phyloP scores from a whole-genome alignment of 2,113 vertebrate species.

The Melospiza melodia region DNA sequence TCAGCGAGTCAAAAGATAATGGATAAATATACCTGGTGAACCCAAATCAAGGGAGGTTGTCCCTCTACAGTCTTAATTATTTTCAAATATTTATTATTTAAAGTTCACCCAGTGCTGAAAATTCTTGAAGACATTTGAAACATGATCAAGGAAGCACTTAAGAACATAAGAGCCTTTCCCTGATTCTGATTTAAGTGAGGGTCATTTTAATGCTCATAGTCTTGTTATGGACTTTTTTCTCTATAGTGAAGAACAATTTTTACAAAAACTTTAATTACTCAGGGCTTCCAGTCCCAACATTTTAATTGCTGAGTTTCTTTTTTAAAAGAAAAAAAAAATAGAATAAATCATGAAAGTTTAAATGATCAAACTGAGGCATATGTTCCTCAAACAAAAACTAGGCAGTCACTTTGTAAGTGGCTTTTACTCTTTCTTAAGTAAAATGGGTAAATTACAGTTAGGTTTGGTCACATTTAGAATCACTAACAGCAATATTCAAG shows the following conservation, averaged over 20 bases:
- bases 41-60: constrained; percentile 27
- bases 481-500: constrained; percentile 82
- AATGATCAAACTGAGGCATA: constrained; percentile 49
- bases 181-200: neutral
- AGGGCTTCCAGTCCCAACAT: constrained; percentile 76
- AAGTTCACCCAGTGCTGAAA: neutral
- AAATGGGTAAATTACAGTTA: constrained; percentile 79
- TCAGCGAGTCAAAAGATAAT: neutral
- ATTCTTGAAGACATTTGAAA: neutral
- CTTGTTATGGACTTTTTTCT: neutral
- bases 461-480: constrained; percentile 79
- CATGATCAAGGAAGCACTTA: neutral
- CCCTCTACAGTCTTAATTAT: neutral
- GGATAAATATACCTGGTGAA: neutral
- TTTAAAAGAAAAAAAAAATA: too few species aligned
- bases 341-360: constrained; percentile 39
- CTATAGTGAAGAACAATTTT: constrained; percentile 49
- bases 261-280: constrained; percentile 74
- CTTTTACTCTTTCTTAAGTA: constrained; percentile 76
- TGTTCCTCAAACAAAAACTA: constrained; percentile 69
- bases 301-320: neutral
- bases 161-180: neutral
- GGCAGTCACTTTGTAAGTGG: constrained; percentile 82
- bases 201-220: neutral
- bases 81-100: constrained; percentile 23